Percentiles rank a stretch among this genome's conserved stretches.
Conservation (phyloP, 92 coral and sea anemone species). For the Zoanthus gigantus region DNA sequence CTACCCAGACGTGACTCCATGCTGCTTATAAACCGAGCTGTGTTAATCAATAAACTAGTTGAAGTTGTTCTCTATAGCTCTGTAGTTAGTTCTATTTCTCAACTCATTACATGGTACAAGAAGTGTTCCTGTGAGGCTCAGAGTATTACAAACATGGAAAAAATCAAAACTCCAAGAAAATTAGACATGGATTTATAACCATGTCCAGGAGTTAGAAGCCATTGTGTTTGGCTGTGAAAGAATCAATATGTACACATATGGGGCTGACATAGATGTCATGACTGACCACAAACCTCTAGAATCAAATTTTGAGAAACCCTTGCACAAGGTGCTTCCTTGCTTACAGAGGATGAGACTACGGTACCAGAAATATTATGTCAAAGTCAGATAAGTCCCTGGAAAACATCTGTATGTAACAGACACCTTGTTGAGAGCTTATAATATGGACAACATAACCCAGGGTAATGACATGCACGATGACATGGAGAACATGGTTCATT, state of each 20-base stretch:
- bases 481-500: neutral
- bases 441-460: neutral
- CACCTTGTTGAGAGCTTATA: constrained; percentile 57
- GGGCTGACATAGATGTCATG: constrained; percentile 50
- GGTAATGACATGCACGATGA: neutral
- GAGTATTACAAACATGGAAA: neutral
- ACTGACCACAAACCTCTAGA: constrained; percentile 64
- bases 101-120: constrained; percentile 7
- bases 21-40: neutral
- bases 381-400: constrained; percentile 56
- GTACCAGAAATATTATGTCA: constrained; percentile 45
- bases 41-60: neutral
- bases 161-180: neutral
- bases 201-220: neutral
- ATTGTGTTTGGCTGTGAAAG: neutral
- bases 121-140: neutral
- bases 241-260: neutral
- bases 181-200: too few relatives aligned
- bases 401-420: constrained; percentile 60
- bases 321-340: constrained; percentile 55
- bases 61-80: neutral
- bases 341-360: constrained; percentile 63
- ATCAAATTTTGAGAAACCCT: constrained; percentile 45
- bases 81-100: neutral
- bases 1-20: neutral